Evolutionary conservation across 2,113 vertebrate genomes (phyloP).

Genomic region (Telmatochromis brachygnathus): DNA sequence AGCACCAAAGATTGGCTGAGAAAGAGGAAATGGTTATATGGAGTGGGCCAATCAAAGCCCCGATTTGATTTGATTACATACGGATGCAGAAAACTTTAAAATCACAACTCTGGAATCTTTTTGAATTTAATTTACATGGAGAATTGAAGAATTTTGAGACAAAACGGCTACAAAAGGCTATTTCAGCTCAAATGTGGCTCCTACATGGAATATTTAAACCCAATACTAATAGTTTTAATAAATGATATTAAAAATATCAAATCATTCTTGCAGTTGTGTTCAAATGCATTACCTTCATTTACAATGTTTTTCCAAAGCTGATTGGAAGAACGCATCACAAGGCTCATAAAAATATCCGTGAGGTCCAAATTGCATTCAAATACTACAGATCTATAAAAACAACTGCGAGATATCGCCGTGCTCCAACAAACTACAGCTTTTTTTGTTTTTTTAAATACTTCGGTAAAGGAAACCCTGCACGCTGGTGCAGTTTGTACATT

Average conservation of each 20-base stretch:
- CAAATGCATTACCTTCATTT: background rate
- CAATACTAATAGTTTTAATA: background rate
- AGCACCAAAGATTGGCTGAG: background rate
- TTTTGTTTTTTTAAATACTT: background rate
- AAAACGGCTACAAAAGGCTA: rapidly evolving
- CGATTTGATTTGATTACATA: background rate
- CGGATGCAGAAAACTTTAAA: background rate
- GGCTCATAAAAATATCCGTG: background rate
- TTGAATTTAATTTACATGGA: background rate
- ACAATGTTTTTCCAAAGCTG: background rate
- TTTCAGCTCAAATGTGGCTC: background rate
- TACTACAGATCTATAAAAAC: background rate
- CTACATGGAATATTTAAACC: rapidly evolving
- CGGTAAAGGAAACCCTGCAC: rapidly evolving
- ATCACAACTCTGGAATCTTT: background rate
- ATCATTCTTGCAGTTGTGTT: background rate
- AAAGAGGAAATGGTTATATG: background rate
- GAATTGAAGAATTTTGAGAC: background rate
- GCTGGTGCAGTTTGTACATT: background rate
- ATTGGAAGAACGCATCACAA: background rate
- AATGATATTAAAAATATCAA: background rate
- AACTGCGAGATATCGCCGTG: background rate
- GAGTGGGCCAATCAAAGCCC: background rate
- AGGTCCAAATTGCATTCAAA: background rate
- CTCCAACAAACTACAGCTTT: background rate